Evolutionary conservation across 2,113 vertebrate species (phyloP), one percentile per base, ranked within the genome.

Genomic region (Chaetops frenatus): DNA sequence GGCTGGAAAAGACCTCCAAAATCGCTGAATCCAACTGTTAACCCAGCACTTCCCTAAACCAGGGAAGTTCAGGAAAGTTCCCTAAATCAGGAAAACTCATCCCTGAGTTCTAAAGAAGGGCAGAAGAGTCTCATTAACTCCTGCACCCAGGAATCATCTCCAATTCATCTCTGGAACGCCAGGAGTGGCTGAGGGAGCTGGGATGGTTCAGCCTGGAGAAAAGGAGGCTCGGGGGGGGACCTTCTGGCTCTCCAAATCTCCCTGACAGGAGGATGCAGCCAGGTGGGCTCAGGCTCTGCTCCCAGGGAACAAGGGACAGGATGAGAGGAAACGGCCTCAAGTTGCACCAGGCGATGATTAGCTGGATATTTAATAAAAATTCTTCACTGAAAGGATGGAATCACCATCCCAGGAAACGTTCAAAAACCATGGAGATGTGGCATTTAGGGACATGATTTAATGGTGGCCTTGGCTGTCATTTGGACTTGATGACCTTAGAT

Each of bases 271-370:
- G 40, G 14, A 1, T 1, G 28, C 7, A 66, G 11, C 50, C 50
- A 40, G 10, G 2, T n/a, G 23, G 18, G 2, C 0, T 28, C 2
- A 0, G 9, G 11, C 5, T 47, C n/a, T 56, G 15, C 23, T 50
- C 25, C 5, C n/a, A 24, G 15, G 40, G 19, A 40, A 40, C 6
- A 22, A 33, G 40, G 24, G 50, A n/a, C 19, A 56, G n/a, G 70
- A 19, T 3, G 2, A 65, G 8, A 40, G 24, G 60, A 48, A 65
- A 65, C 10, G 2, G 15, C 51, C 61, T 35, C 44, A 36, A 31
- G 3, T 29, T 42, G 14, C 8, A 11, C 24, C 54, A 60, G 27
- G 9, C 9, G 3, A 15, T 9, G 27, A 25, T 69, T 28, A 31
- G 8, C 7, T 27, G 27, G 33, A 36, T 33, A 36, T 51, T n/a